Evolutionary conservation across 2,113 vertebrate genomes (phyloP), one percentile per base, ranked within the genome.

Genomic region (Murina feae): DNA sequence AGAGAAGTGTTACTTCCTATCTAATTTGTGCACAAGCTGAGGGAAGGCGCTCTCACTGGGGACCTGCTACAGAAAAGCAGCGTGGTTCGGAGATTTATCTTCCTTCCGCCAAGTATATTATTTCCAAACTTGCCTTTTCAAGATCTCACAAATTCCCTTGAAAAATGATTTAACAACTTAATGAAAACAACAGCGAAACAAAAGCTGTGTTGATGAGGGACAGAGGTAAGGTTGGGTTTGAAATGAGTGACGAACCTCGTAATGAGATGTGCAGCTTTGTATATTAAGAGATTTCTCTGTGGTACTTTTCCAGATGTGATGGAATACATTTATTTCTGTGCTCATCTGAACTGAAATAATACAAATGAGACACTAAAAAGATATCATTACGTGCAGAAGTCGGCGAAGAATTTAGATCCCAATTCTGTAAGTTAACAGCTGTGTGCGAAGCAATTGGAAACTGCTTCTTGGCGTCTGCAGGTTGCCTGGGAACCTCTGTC

Each of bases 301-400:
- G 93, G 96, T 98, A 71, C 86, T 97, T 98, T 98, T 97, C 97
- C 97, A 98, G 95, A 97, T 84, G 74, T 94, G 95, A 97, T 97
- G 91, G 95, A 98, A 97, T 97, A 97, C 97, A 97, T 97, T 97
- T 97, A 96, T 97, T 97, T 95, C 96, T 97, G 97, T 96, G 30
- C 95, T 98, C 96, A 94, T 97, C 98, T 98, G 97, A 98, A 98
- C 97, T 96, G 97, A 98, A 98, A 97, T 96, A 98, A 98, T 98
- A 98, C 98, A 98, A 98, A 97, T 90, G 96, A 98, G 97, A 97
- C 93, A 98, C 96, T 98, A 98, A 98, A 98, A 98, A 95, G 97
- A 96, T 95, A 98, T 96, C 93, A 97, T 98, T 98, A 97, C 44
- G 91, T 1, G 5, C 76, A 98, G 93, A 94, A 98, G 90, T 94